Base-by-base conservation (phyloP, 2,113 vertebrate genomes). In the Haemorhous mexicanus region DNA sequence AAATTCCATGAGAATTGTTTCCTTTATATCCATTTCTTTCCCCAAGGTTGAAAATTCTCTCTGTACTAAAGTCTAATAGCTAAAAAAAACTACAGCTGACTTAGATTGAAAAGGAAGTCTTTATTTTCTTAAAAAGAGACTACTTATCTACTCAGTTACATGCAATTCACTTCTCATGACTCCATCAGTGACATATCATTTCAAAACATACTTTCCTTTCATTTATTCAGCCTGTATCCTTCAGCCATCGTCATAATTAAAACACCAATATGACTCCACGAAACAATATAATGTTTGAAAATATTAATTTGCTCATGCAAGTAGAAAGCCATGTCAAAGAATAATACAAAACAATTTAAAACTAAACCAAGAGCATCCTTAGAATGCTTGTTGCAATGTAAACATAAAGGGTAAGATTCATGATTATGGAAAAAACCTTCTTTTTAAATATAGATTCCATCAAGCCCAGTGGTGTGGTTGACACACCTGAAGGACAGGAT, bases 401-500 rank as follows among this genome's bases (percentile, higher is more conserved):
- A 73, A 14, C 5, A 11, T 35, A 53, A 62, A 43, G 2, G 1
- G 0, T 39, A 78, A 58, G 9, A 37, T n/a, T 70, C 41, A 37
- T 49, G 68, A 13, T 37, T 43, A 6, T 5, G 44, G 8, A 20
- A 69, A 68, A 59, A 20, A 16, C 2, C 6, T 2, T n/a, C 6
- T 21, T 37, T 43, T 6, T 44, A 49, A 89, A 50, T 32, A 11
- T 22, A 53, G 20, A 35, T 47, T 28, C 20, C 22, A 39, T 4
- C 19, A 74, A 46, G 16, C 23, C 0, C 0, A 39, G 5, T 52
- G 19, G 13, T 52, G 33, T 33, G 27, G 6, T 11, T 59, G 52
- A 23, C 27, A 28, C 23, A 23, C 4, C 27, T 39, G 46, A 67
- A 39, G 33, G 19, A 20, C 7, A 19, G 8, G 16, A 21, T 20